Conservation (phyloP, 2,888 invertebrate species). For the Polyploca ridens region DNA sequence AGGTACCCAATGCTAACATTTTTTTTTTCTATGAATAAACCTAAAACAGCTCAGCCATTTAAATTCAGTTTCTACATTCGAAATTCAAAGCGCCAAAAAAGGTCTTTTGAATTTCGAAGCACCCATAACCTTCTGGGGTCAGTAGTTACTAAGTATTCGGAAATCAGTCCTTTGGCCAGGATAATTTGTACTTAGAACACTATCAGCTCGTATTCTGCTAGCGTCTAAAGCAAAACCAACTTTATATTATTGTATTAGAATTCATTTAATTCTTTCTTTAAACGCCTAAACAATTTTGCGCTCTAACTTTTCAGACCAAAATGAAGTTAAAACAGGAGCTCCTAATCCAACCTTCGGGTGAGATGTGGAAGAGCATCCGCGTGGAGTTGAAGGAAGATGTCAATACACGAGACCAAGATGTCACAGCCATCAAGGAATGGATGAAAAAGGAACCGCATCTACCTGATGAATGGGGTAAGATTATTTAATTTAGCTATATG, state of each 20-base stretch:
- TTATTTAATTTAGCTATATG: no score
- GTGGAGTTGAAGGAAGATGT: conserved; percentile 88
- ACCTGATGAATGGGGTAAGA: conserved; percentile 82
- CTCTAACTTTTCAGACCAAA: conserved; percentile 33
- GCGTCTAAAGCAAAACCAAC: neutral
- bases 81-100: no score
- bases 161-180: no score
- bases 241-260: no score
- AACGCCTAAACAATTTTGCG: neutral
- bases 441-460: conserved; percentile 86
- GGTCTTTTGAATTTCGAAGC: no score
- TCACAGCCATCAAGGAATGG: conserved; percentile 86
- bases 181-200: no score
- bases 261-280: neutral
- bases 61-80: no score
- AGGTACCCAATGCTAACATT: neutral
- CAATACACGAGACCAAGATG: conserved; percentile 81
- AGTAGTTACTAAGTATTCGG: no score
- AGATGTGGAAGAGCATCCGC: conserved; percentile 87
- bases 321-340: conserved; percentile 84
- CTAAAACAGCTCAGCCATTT: neutral
- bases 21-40: neutral
- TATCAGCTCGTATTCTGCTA: no score
- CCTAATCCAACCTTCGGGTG: conserved; percentile 87
- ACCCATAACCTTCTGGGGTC: no score